Conservation (phyloP, 2,888 invertebrate genomes). For the Agrotis puta region DNA sequence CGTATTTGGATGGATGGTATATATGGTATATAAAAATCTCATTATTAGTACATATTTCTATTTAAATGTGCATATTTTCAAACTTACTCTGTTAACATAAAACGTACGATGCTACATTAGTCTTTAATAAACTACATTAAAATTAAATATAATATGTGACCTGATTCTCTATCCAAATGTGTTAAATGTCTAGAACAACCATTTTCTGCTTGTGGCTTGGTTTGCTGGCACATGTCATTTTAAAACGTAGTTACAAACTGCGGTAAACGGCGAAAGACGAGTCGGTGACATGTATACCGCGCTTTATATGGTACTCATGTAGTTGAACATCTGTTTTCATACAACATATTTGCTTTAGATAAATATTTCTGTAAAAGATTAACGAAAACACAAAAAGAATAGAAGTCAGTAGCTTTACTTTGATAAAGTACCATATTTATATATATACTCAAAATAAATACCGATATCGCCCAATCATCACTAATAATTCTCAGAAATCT, state of each 20-base stretch:
- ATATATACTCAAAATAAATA: background rate
- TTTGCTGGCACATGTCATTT: slow-evolving; percentile 15
- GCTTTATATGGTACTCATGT: slow-evolving; percentile 31
- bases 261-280: slow-evolving; percentile 11
- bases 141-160: background rate
- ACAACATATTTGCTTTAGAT: slow-evolving; percentile 9
- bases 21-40: slow-evolving; percentile 22
- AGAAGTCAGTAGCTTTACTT: background rate
- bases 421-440: slow-evolving; percentile 25
- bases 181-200: slow-evolving; percentile 55
- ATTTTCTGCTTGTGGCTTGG: slow-evolving; percentile 38
- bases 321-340: slow-evolving; percentile 1
- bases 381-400: background rate
- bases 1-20: slow-evolving; percentile 50
- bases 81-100: slow-evolving; percentile 14
- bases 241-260: slow-evolving; percentile 49
- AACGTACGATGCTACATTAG: slow-evolving; percentile 4
- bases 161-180: slow-evolving; percentile 52
- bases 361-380: slow-evolving; percentile 14
- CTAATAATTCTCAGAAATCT: slow-evolving; percentile 8
- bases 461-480: slow-evolving; percentile 21
- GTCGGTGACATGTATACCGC: slow-evolving; percentile 6
- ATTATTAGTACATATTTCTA: slow-evolving; percentile 14
- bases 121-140: slow-evolving; percentile 17
- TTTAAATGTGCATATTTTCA: slow-evolving; percentile 21